Evolutionary conservation across 2,113 vertebrate genomes (phyloP).

Genomic region (Clinocottus analis): DNA sequence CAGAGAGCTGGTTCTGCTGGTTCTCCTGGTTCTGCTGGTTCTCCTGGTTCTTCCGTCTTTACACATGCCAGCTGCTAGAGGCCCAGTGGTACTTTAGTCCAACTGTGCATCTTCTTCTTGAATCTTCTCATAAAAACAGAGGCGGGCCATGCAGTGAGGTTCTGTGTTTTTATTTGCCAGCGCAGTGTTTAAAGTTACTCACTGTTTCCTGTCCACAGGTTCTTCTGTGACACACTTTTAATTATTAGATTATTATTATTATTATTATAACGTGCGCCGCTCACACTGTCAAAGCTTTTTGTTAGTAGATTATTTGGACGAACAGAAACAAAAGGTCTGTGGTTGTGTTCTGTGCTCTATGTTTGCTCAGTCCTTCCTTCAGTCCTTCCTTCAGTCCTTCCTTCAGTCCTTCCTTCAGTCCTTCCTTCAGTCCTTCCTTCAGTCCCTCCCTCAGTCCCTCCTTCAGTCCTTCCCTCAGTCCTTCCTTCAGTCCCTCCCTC

Average conservation of each 20-base stretch:
- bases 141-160: slow-evolving; percentile 37
- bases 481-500: too few species aligned
- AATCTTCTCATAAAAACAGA: slow-evolving; percentile 47
- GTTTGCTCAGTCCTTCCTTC: slow-evolving; percentile 57
- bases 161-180: slow-evolving; percentile 25
- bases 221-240: slow-evolving; percentile 53
- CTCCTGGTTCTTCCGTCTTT: slow-evolving; percentile 38
- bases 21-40: slow-evolving; percentile 5
- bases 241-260: too few species aligned
- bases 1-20: too few species aligned
- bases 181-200: slow-evolving; percentile 42
- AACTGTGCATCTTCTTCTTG: too few species aligned
- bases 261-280: slow-evolving; percentile 20
- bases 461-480: too few species aligned
- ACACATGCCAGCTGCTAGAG: slow-evolving; percentile 49
- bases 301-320: slow-evolving; percentile 37
- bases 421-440: too few species aligned
- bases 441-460: too few species aligned
- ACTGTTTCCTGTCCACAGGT: slow-evolving; percentile 53
- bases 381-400: slow-evolving; percentile 27
- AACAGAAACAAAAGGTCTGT: slow-evolving; percentile 62
- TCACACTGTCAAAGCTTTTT: slow-evolving; percentile 58
- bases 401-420: too few species aligned
- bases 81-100: slow-evolving; percentile 50
- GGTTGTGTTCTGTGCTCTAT: slow-evolving; percentile 68